Percentiles rank a stretch among this genome's conserved stretches.
Conservation (phyloP, 2,797 vertebrate species). For the Salmo trutta region DNA sequence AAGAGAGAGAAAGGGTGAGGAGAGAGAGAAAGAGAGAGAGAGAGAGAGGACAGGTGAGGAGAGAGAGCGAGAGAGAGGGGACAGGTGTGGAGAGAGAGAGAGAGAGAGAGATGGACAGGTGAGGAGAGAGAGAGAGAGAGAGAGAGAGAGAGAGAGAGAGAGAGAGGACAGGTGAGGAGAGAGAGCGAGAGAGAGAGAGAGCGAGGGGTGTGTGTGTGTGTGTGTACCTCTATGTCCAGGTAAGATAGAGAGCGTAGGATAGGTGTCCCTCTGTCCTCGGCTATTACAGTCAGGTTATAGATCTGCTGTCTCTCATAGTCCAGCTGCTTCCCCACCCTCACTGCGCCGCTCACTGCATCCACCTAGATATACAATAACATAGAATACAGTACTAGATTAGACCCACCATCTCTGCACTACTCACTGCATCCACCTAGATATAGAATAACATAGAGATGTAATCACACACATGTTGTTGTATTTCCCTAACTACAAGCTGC, state of each 20-base stretch:
- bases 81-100: not conserved
- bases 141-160: too few species aligned
- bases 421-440: not conserved
- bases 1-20: not conserved
- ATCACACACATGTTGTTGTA: too few species aligned
- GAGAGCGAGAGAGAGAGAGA: too few species aligned
- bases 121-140: not conserved
- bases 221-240: conserved; percentile 84
- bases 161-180: not conserved
- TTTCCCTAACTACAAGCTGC: not conserved
- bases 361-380: conserved; percentile 52
- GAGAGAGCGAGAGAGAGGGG: not conserved
- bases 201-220: not conserved
- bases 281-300: conserved; percentile 88
- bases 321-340: conserved; percentile 84
- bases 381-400: conserved; percentile 21
- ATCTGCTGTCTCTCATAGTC: conserved; percentile 93
- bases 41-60: not conserved
- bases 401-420: not conserved
- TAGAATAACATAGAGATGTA: not conserved
- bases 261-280: conserved; percentile 88
- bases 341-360: conserved; percentile 83
- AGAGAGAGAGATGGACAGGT: not conserved
- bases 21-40: not conserved
- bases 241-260: conserved; percentile 84